Percentiles rank a stretch among this genome's conserved stretches.
These are phyloP conservation scores for Helarctos malayanus DNA, from an alignment of 2,797 vertebrate genomes.

Conservation along the genomic window DNA sequence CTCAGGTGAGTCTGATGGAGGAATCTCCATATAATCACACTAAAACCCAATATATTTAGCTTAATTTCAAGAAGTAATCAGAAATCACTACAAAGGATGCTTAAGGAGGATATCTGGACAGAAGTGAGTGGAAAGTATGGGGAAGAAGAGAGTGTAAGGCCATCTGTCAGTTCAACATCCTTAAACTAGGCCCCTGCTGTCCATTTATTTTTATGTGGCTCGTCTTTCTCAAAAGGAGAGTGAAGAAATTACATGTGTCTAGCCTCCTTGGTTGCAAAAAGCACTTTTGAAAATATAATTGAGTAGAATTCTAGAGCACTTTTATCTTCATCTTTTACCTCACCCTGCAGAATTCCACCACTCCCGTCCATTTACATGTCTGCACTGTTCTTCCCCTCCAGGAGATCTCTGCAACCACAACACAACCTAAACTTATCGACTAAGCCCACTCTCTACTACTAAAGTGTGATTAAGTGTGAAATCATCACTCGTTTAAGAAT, in stretches of 20 bases:
- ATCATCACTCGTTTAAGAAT: constrained; percentile 50
- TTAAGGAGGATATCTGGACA: not conserved
- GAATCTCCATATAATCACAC: not conserved
- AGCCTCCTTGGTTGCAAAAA: not conserved
- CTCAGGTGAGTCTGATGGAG: too few species aligned
- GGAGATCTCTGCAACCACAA: not conserved
- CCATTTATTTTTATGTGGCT: not conserved
- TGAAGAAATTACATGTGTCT: not conserved
- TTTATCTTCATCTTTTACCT: constrained; percentile 27
- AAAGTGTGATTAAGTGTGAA: constrained; percentile 7
- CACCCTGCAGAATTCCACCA: not conserved
- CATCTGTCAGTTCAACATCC: not conserved
- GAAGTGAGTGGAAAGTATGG: not conserved
- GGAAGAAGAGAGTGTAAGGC: not conserved
- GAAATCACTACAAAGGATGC: not conserved
- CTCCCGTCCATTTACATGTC: not conserved
- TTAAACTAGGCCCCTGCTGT: not conserved
- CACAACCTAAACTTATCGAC: not conserved
- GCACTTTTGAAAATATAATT: not conserved
- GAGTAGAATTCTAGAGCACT: not conserved
- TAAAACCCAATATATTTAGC: not conserved
- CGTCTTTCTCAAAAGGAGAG: not conserved
- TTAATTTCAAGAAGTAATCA: not conserved
- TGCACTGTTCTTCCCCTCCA: not conserved
- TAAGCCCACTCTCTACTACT: not conserved